A percentile compares a stretch with the other conserved stretches of the same genome.
Conservation (phyloP, 2,888 invertebrate genomes). For the Melanostoma mellinum region DNA sequence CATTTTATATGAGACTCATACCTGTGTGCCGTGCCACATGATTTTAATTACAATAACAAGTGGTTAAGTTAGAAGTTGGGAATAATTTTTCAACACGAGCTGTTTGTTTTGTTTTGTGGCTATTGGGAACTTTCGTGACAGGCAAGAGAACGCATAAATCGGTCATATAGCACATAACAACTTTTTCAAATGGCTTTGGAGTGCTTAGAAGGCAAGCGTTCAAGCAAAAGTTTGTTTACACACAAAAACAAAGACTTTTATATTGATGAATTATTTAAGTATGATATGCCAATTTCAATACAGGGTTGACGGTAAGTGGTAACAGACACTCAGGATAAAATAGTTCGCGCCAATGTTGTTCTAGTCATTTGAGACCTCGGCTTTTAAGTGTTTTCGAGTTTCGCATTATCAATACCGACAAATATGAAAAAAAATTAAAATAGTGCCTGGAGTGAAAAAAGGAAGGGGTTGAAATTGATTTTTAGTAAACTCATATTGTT, state of each 20-base stretch:
- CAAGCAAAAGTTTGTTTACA: constrained; percentile 37
- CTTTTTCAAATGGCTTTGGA: constrained; percentile 29
- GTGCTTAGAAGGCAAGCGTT: constrained; percentile 37
- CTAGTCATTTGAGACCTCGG: no score
- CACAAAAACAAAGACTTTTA: not conserved
- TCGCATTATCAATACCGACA: no score
- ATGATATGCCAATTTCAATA: not conserved
- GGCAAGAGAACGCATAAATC: constrained; percentile 61
- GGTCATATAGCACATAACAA: constrained; percentile 49
- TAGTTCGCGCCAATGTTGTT: no score
- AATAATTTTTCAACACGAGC: constrained; percentile 25
- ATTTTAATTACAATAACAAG: constrained; percentile 43
- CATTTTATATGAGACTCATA: constrained; percentile 26
- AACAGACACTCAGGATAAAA: no score
- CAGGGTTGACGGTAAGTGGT: no score
- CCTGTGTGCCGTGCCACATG: constrained; percentile 10
- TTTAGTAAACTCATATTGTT: no score
- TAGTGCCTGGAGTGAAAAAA: no score
- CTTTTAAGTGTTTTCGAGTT: no score
- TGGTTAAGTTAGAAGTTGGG: constrained; percentile 11
- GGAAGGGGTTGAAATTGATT: no score
- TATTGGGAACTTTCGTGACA: constrained; percentile 65
- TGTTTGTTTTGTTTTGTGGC: constrained; percentile 39
- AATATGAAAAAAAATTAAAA: no score
- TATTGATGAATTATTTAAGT: constrained; percentile 41